Conservation (phyloP, 2,888 invertebrate species). For the Dysmachus trigonus region DNA sequence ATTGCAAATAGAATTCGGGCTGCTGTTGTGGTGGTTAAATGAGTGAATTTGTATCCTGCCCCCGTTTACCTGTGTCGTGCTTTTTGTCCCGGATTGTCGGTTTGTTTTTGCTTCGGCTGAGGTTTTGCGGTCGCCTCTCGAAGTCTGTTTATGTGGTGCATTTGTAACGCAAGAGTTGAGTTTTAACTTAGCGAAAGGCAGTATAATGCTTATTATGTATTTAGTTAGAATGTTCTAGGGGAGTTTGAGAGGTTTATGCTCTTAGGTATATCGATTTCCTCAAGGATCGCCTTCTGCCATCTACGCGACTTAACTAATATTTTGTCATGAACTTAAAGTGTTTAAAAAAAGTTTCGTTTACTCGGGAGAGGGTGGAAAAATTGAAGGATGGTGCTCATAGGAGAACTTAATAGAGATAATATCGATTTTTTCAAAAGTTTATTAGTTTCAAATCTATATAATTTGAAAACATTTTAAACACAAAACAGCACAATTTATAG, state of each 20-base stretch:
- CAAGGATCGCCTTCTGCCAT: neutral
- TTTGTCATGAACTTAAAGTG: neutral
- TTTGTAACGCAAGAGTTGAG: conserved; percentile 41
- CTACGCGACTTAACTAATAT: neutral
- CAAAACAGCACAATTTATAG: too few relatives aligned
- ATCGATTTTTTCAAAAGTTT: too few relatives aligned
- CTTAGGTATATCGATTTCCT: neutral
- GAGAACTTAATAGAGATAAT: too few relatives aligned
- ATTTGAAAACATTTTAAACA: too few relatives aligned
- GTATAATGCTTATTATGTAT: neutral
- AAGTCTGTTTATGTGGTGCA: conserved; percentile 49
- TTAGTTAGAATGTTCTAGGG: conserved; percentile 16
- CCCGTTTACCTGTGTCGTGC: conserved; percentile 31
- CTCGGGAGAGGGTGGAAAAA: too few relatives aligned
- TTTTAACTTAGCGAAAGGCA: conserved; percentile 35
- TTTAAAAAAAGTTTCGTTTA: neutral
- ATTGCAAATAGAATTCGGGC: conserved; percentile 42
- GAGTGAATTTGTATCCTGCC: conserved; percentile 43
- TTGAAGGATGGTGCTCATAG: too few relatives aligned
- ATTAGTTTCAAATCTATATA: too few relatives aligned
- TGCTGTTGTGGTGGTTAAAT: conserved; percentile 41
- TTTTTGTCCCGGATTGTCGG: conserved; percentile 36
- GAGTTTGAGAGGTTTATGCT: neutral
- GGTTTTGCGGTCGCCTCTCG: conserved; percentile 58
- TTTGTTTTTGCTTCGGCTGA: conserved; percentile 53